Conservation (phyloP, 2,797 vertebrate species). For the Sibirionetta formosa region DNA sequence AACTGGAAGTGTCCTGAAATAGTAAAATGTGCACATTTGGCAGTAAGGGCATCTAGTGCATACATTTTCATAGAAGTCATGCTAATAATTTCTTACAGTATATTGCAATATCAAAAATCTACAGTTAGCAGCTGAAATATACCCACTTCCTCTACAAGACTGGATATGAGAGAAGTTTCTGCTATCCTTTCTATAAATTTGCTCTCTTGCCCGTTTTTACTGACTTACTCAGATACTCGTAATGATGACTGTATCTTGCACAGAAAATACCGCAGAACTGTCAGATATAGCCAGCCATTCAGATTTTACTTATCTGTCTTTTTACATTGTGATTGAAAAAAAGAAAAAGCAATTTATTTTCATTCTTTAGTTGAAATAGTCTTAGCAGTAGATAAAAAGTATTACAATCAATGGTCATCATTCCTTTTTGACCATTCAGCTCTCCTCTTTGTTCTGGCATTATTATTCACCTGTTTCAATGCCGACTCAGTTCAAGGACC, state of each 20-base stretch:
- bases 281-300: neutral
- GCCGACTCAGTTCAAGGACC: neutral
- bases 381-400: neutral
- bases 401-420: neutral
- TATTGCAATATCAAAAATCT: neutral
- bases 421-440: neutral
- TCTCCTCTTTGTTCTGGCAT: neutral
- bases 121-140: neutral
- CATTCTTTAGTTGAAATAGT: neutral
- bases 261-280: neutral
- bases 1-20: neutral
- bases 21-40: neutral
- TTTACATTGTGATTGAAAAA: neutral
- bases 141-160: slow-evolving; percentile 40
- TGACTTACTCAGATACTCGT: slow-evolving; percentile 29
- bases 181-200: slow-evolving; percentile 13
- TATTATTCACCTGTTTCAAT: neutral
- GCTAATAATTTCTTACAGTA: neutral
- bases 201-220: neutral
- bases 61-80: neutral
- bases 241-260: slow-evolving; percentile 9
- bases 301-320: neutral
- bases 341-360: neutral
- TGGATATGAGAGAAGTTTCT: slow-evolving; percentile 20
- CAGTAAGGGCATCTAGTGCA: neutral